phyloP scores from a whole-genome alignment of 2,888 invertebrate genomes.

The Eupithecia subfuscata region DNA sequence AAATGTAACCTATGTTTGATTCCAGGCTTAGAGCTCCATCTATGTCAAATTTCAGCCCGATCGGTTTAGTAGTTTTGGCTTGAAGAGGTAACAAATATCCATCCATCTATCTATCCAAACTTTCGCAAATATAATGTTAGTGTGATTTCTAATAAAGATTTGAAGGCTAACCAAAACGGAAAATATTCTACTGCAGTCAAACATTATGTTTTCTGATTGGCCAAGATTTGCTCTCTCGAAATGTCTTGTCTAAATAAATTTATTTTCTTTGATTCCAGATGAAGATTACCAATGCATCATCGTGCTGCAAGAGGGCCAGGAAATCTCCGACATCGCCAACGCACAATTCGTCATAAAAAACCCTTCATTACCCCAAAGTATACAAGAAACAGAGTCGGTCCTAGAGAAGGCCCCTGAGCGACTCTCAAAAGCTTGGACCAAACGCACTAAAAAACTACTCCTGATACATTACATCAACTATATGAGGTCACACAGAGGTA shows the following conservation, averaged over 20 bases:
- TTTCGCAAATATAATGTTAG: no score
- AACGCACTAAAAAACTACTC: conserved; percentile 62
- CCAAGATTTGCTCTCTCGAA: not conserved
- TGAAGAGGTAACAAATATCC: no score
- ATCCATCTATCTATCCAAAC: no score
- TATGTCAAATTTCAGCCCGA: no score
- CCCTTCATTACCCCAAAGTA: conserved; percentile 24
- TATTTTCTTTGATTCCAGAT: conserved; percentile 58
- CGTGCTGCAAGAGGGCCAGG: conserved; percentile 73
- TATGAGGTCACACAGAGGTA: conserved; percentile 58
- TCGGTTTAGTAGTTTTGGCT: no score
- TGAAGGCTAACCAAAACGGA: no score
- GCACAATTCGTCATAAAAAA: conserved; percentile 56
- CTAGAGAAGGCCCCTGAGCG: conserved; percentile 30
- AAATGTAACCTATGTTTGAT: no score
- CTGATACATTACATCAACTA: conserved; percentile 68
- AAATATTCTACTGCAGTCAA: no score
- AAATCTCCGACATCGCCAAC: conserved; percentile 55
- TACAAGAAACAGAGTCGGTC: conserved; percentile 18
- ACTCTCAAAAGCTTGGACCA: conserved; percentile 59
- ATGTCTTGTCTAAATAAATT: not conserved
- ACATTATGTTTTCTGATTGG: not conserved
- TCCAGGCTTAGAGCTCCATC: no score
- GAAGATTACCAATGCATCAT: conserved; percentile 78
- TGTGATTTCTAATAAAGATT: no score